Percentiles rank a stretch among this genome's conserved stretches.
Evolutionary conservation across 53 echinoderm and acorn worm species (phyloP).

Genomic region (Holothuria leucospilota): DNA sequence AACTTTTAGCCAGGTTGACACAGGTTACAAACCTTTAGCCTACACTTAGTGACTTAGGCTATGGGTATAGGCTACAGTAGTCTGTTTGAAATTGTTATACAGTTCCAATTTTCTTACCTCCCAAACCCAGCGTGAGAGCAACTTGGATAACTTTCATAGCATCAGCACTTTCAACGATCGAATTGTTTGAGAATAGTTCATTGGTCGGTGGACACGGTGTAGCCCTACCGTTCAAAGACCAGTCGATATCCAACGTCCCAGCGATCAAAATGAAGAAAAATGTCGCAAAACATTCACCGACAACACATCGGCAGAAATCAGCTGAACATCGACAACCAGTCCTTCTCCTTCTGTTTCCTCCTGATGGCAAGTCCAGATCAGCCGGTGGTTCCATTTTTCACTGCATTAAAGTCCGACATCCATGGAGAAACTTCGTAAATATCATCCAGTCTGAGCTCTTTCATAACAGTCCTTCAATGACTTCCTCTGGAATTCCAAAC

Average conservation of each 20-base stretch:
- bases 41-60: too few relatives aligned
- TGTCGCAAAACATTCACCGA: conserved; percentile 89
- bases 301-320: conserved; percentile 83
- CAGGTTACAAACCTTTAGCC: too few relatives aligned
- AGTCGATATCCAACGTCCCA: conserved; percentile 73
- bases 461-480: too few relatives aligned
- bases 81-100: too few relatives aligned
- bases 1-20: too few relatives aligned
- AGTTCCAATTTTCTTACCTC: conserved; percentile 60
- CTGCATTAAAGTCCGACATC: too few relatives aligned
- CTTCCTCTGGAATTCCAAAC: too few relatives aligned
- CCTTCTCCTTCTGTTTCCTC: neutral
- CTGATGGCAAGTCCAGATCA: conserved; percentile 20
- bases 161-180: conserved; percentile 36
- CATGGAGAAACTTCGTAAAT: too few relatives aligned
- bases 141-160: conserved; percentile 59
- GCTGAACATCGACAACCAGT: conserved; percentile 69
- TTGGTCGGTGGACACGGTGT: conserved; percentile 55
- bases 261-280: conserved; percentile 95
- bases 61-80: too few relatives aligned
- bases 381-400: conserved; percentile 28
- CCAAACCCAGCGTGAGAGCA: conserved; percentile 86
- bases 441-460: too few relatives aligned
- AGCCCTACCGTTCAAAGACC: conserved; percentile 48
- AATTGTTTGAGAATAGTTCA: neutral